Base-by-base conservation (phyloP, 2,113 vertebrate species). In the Lagopus muta region DNA sequence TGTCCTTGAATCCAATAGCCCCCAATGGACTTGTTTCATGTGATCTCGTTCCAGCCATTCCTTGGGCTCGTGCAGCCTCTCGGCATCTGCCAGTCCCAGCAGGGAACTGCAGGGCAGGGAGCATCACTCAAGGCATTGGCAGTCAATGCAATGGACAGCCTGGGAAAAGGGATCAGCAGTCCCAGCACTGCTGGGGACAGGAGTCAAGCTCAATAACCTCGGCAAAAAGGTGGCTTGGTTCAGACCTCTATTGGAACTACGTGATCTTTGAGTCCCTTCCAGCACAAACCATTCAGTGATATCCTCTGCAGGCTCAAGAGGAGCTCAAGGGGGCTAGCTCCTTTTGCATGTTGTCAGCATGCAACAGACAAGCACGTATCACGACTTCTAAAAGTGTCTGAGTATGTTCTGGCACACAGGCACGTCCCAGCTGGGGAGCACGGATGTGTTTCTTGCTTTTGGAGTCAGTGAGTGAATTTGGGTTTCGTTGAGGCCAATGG, bases 1-100 rank as follows among this genome's bases (percentile, higher is more conserved):
- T 38, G 81, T 65, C 84, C 87, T 55, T 78, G 89, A 32, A 9
- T 82, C 84, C 81, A 32, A 90, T 52, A 78, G 70, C 47, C 66
- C 86, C 93, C 11, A 0, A 9, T 8, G 89, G 93, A 82, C 90
- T 92, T 81, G 65, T 67, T 90, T 93, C 66, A 43, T 77, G 17
- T 75, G 86, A 21, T 45, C 83, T 16, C 1, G 14, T 30, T 69
- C 22, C 20, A 66, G 88, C 25, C 8, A 38, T 36, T 90, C 77
- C 18, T 17, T 1, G 1, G 67, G 91, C 80, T 74, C 0, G 0
- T 7, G 73, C 69, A 40, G 73, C 20, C 45, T 24, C 27, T 22
- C 34, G n/a, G 91, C 76, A 58, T 17, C 80, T 1, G 0, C 86
- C 2, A 50, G 3, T 61, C 60, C 34, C 9, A 3, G 64, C 62